Base-by-base conservation (phyloP, 2,113 vertebrate genomes). In the Colinus virginianus region DNA sequence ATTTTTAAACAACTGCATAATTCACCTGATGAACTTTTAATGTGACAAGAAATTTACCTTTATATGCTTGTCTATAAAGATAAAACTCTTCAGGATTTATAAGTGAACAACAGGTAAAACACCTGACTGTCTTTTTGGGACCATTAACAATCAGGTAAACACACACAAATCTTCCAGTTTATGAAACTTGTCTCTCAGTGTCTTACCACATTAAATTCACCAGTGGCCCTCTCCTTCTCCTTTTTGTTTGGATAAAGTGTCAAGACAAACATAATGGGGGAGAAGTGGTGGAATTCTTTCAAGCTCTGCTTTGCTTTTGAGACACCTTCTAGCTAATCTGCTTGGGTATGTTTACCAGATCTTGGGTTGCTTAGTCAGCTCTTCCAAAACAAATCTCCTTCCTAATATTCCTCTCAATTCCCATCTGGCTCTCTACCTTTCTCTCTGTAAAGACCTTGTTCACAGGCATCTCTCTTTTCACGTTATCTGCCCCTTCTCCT, bases 21-120 rank as follows among this genome's bases (percentile, higher is more conserved):
- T 46, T 95, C 78, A 76, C 34, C 80, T 90, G 86, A 82, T 93
- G 77, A 88, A 93, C 66, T 85, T 93, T 93, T 95, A 82, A 96
- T 92, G 87, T 94, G 77, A 74, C n/a, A 84, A 59, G 32, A 23
- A 93, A 92, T 81, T 88, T 87, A 62, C 69, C 82, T 93, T 72
- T 62, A 78, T 66, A 55, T 63, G 66, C 87, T 84, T 84, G 45
- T 90, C 84, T 62, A 34, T 81, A 81, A 78, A 53, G 43, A 61
- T 64, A 75, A 90, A 85, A 26, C 18, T 71, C 58, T 88, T 43
- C 49, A 53, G 51, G 9, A 3, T 85, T 85, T 93, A 42, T 81
- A 82, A 86, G 13, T 84, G 61, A 86, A 86, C 83, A 91, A 38
- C 25, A 38, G 49, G 9, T 76, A 1, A 56, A 90, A 56, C 25